phyloP scores from a whole-genome alignment of 2,888 invertebrate species.

The Elysia crispata region DNA sequence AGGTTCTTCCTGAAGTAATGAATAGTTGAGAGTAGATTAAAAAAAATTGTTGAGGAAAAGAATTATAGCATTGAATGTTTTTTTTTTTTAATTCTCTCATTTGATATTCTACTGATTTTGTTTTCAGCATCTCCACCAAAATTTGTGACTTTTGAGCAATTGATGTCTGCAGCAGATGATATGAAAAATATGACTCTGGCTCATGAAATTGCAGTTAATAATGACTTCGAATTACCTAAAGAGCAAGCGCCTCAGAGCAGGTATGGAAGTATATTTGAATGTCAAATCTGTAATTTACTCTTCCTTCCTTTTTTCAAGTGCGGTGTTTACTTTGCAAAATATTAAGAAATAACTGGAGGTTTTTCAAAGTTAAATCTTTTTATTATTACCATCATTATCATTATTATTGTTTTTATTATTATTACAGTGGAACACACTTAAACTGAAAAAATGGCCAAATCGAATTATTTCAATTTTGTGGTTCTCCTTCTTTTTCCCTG shows the following conservation, averaged over 20 bases:
- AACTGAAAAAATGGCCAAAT: too few relatives aligned
- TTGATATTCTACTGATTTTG: neutral
- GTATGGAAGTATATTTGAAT: slow-evolving; percentile 75
- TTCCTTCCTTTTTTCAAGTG: too few relatives aligned
- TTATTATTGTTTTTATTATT: neutral
- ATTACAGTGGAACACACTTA: neutral
- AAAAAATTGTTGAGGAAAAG: too few relatives aligned
- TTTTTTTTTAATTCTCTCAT: too few relatives aligned
- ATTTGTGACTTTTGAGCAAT: slow-evolving; percentile 89
- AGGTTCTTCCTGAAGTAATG: too few relatives aligned
- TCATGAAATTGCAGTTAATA: slow-evolving; percentile 97
- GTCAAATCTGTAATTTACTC: too few relatives aligned
- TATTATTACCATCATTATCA: neutral
- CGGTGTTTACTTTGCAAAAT: neutral
- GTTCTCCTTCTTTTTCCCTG: too few relatives aligned
- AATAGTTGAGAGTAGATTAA: too few relatives aligned
- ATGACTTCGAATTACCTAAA: slow-evolving; percentile 91
- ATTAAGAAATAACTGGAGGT: neutral
- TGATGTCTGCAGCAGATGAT: slow-evolving; percentile 91
- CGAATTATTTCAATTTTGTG: too few relatives aligned
- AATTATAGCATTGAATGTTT: too few relatives aligned
- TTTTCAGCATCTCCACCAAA: slow-evolving; percentile 85
- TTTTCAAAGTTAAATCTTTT: too few relatives aligned
- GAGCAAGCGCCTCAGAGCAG: slow-evolving; percentile 88
- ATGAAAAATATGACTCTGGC: slow-evolving; percentile 96